Percentiles rank a stretch among this genome's conserved stretches.
These are phyloP conservation scores for Tricholaema leucomelas DNA, from an alignment of 2,113 vertebrate species.

Conservation along the genomic window DNA sequence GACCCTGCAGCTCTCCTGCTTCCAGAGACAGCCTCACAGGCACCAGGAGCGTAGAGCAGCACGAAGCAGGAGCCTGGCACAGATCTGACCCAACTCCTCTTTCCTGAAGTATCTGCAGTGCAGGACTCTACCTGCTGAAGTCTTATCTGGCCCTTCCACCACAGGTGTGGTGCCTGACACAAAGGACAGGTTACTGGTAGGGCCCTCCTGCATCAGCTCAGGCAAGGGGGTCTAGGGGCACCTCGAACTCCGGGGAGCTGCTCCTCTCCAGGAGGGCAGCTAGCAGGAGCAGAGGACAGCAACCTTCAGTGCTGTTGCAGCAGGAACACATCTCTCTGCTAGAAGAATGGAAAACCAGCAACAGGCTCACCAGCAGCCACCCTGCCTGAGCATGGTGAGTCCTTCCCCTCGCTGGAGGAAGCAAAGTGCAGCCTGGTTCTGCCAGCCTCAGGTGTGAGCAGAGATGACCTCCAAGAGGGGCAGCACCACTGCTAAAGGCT, in stretches of 20 bases:
- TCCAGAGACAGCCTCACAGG: neutral
- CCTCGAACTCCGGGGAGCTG: neutral
- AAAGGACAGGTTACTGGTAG: fast-evolving
- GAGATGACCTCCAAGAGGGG: neutral
- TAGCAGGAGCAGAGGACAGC: neutral
- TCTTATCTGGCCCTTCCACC: no score
- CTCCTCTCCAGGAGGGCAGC: neutral
- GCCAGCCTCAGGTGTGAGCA: neutral
- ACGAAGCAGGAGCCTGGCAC: neutral
- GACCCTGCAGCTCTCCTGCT: conserved; percentile 49
- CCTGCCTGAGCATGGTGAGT: neutral
- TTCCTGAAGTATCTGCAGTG: neutral
- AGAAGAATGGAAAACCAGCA: neutral
- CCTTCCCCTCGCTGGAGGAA: neutral
- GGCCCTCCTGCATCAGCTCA: neutral
- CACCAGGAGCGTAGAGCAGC: neutral
- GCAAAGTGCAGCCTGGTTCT: neutral
- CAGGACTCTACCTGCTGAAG: fast-evolving
- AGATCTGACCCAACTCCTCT: neutral
- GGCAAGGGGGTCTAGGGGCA: no score
- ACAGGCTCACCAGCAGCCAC: neutral
- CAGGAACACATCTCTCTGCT: neutral
- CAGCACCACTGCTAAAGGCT: neutral
- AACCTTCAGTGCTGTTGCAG: neutral
- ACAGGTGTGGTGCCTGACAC: neutral